Evolutionary conservation across 2,797 vertebrate species (phyloP).

Genomic region (Oreochromis grahami): DNA sequence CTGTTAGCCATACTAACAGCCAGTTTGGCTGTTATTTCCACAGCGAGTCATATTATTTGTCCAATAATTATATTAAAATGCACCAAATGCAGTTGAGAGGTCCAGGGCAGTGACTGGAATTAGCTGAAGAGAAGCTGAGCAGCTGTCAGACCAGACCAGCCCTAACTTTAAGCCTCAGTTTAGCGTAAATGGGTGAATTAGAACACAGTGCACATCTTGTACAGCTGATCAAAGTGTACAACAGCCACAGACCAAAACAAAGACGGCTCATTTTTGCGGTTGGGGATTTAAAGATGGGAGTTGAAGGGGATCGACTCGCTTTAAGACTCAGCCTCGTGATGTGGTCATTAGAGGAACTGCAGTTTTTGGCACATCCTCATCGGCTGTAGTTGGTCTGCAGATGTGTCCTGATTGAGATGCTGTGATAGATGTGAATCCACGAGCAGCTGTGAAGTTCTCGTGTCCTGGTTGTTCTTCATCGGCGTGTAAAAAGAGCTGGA

Average conservation of each 20-base stretch:
- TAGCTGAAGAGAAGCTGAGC: background rate
- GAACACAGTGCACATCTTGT: background rate
- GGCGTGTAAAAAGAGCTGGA: background rate
- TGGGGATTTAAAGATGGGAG: background rate
- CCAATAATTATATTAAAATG: background rate
- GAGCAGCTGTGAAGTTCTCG: background rate
- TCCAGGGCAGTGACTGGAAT: background rate
- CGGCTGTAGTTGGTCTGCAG: background rate
- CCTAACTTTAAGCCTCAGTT: background rate
- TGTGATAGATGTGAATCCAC: background rate
- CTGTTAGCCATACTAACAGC: background rate
- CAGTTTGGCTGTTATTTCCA: background rate
- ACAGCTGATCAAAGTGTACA: background rate
- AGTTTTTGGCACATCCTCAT: background rate
- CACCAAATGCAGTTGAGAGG: background rate
- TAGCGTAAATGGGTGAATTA: background rate
- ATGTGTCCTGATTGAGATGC: background rate
- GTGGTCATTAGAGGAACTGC: background rate
- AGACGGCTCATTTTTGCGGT: fast-evolving
- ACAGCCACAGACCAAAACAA: background rate
- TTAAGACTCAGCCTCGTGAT: background rate
- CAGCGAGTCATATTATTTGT: background rate
- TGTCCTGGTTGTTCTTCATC: background rate
- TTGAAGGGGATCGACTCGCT: background rate
- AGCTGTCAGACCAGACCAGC: background rate